Percentiles rank a stretch among this genome's conserved stretches.
phyloP scores from a whole-genome alignment of 2,888 invertebrate species.

The Xanthorhoe designata region DNA sequence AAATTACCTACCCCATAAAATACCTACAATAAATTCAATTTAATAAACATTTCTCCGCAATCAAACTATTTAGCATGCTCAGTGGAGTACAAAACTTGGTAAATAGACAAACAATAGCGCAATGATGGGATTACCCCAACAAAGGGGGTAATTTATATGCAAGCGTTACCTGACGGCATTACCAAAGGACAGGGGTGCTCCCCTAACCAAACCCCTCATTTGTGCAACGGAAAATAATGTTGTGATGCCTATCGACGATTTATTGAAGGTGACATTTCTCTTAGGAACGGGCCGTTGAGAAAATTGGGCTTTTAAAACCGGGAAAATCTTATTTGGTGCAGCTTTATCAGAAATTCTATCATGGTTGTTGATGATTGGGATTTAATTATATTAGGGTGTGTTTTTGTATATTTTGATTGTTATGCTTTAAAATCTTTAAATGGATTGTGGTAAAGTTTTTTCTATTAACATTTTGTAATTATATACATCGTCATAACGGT shows the following conservation, averaged over 20 bases:
- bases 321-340: constrained; percentile 23
- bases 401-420: background rate
- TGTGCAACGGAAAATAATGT: constrained; percentile 64
- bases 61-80: constrained; percentile 29
- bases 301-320: constrained; percentile 54
- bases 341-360: constrained; percentile 29
- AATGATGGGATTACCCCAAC: constrained; percentile 69
- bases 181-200: constrained; percentile 64
- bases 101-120: constrained; percentile 61
- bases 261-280: constrained; percentile 67
- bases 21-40: background rate
- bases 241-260: constrained; percentile 67
- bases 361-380: constrained; percentile 5
- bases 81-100: constrained; percentile 40
- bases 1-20: background rate
- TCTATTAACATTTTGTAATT: too few relatives aligned
- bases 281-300: constrained; percentile 49
- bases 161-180: constrained; percentile 79
- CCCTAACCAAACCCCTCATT: constrained; percentile 57
- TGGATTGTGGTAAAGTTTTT: too few relatives aligned
- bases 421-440: too few relatives aligned
- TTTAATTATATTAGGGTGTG: background rate
- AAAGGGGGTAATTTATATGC: constrained; percentile 81
- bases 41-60: constrained; percentile 9
- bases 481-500: too few relatives aligned